Base-by-base conservation (phyloP, 2,888 invertebrate species). In the Tipula helvola region DNA sequence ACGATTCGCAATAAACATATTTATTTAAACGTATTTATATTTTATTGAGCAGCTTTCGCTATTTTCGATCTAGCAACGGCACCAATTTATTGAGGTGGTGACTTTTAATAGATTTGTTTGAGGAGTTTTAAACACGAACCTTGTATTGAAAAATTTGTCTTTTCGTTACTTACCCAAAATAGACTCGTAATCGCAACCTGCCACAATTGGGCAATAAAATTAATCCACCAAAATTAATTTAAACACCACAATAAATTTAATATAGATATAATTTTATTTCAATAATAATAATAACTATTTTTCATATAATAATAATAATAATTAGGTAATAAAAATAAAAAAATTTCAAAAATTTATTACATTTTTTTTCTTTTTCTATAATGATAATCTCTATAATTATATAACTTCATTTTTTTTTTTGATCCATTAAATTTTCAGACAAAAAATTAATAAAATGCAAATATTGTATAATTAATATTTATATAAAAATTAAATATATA, bases 201-300 rank as follows among this genome's bases (percentile, higher is more conserved):
- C 28, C 28, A 28, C 28, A 28, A 28, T 2, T 39, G 39, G 39
- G 7, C 39, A 39, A 28, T 28, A 28, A 44, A 44, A 44, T 10
- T 0, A 44, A 7, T 44, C 44, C 2, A 39, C 39, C 1, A 39
- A 39, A 39, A 7, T 3, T 39, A 39, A 39, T 39, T 39, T 7
- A 44, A 44, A 44, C 44, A 10, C 39, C 39, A 39, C 39, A 1
- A 52, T 52, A 10, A 28, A 71, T 71, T 71, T 71, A 71, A 71
- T 71, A 71, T 71, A 71, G 71, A 71, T 71, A 71, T 71, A 71
- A 71, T 71, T 71, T 71, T 71, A 71, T 71, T 71, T 71, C 71
- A 71, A 28, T 71, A 71, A 71, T 71, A 71, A 71, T 71, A 52
- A 71, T 71, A 71, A 71, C 71, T 71, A 71, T 71, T 71, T 71